Percentiles rank a stretch among this genome's conserved stretches.
Conservation (phyloP, 2,797 vertebrate species). For the Peromyscus melanophrys region DNA sequence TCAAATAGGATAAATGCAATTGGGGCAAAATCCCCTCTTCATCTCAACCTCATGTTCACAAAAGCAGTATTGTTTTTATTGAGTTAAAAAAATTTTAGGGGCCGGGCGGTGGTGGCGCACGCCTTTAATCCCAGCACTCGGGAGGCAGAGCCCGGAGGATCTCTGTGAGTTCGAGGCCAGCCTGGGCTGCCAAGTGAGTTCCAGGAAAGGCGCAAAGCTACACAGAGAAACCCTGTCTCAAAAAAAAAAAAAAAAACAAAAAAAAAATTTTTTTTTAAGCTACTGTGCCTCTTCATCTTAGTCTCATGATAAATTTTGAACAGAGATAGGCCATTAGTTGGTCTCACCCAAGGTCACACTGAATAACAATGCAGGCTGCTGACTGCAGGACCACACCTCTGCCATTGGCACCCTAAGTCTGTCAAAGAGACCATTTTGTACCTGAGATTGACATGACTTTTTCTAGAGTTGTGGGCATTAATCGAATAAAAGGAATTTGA, state of each 20-base stretch:
- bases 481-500: not conserved
- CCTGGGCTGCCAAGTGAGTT: too few species aligned
- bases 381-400: not conserved
- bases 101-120: too few species aligned
- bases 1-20: constrained; percentile 25
- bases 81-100: not conserved
- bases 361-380: constrained; percentile 24
- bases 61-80: constrained; percentile 24
- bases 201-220: too few species aligned
- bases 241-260: too few species aligned
- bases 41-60: constrained; percentile 40
- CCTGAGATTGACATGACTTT: not conserved
- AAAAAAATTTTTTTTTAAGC: too few species aligned
- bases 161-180: too few species aligned
- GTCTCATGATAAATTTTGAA: not conserved
- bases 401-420: not conserved
- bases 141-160: too few species aligned
- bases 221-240: too few species aligned
- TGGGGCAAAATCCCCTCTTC: constrained; percentile 17
- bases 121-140: too few species aligned
- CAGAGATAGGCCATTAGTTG: constrained; percentile 36
- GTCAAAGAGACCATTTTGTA: not conserved
- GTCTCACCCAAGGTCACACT: constrained; percentile 75
- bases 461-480: not conserved
- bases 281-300: not conserved